Percentiles rank a stretch among this genome's conserved stretches.
These are phyloP conservation scores for Capitulum mitella DNA, from an alignment of 2,888 invertebrate species.

Conservation along the genomic window DNA sequence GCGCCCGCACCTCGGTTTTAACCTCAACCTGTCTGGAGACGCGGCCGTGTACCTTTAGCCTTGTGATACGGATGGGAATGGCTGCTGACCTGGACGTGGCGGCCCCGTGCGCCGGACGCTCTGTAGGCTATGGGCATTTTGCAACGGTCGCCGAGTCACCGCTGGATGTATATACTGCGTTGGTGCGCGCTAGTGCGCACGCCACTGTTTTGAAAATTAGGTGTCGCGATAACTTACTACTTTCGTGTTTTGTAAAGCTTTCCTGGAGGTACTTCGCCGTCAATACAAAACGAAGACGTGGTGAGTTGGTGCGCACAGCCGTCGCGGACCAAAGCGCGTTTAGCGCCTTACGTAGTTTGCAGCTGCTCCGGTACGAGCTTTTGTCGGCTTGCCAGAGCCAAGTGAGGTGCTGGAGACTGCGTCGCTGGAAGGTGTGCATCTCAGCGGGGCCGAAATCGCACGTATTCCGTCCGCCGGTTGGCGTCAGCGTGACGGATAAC, in stretches of 20 bases:
- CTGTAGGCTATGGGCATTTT: not conserved
- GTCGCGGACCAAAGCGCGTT: no score
- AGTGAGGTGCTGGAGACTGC: no score
- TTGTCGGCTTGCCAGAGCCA: no score
- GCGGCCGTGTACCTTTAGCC: conserved; percentile 1
- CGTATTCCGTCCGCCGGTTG: no score
- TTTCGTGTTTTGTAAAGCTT: conserved; percentile 7
- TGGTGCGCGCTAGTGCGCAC: not conserved
- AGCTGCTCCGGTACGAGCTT: no score
- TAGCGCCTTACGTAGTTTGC: no score
- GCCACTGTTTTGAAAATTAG: conserved; percentile 12
- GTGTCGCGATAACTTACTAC: conserved; percentile 21
- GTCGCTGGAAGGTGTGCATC: no score
- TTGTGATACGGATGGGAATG: not conserved
- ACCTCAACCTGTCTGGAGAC: not conserved
- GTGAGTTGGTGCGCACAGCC: not conserved
- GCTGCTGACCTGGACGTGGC: not conserved
- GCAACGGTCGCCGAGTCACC: not conserved
- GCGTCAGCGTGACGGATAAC: no score
- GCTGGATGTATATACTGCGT: conserved; percentile 2
- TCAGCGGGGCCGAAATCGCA: no score
- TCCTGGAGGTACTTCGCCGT: conserved; percentile 10
- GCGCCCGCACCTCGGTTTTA: conserved; percentile 12
- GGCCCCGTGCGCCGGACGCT: not conserved
- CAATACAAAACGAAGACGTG: conserved; percentile 5